phyloP scores from a whole-genome alignment of 1,140 invertebrate genomes.

The Harpegnathos saltator region DNA sequence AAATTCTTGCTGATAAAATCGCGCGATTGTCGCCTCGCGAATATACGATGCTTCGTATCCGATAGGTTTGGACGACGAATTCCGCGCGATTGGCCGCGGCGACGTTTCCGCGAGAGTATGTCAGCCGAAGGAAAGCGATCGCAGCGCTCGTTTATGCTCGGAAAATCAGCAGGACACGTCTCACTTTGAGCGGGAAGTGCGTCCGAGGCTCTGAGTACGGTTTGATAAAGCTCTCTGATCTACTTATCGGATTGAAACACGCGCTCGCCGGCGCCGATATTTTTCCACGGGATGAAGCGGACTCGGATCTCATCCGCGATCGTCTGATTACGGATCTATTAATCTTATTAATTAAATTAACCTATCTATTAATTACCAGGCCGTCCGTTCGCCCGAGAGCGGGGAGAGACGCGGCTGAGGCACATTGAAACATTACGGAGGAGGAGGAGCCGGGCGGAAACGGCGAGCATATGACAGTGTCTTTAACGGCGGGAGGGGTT shows the following conservation, averaged over 20 bases:
- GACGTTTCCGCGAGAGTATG: too few relatives aligned
- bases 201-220: neutral
- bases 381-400: too few relatives aligned
- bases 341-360: too few relatives aligned
- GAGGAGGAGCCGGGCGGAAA: neutral
- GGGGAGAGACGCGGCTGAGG: neutral
- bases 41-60: constrained; percentile 5
- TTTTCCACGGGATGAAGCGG: too few relatives aligned
- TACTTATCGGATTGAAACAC: neutral
- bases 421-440: neutral
- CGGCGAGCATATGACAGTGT: constrained; percentile 14
- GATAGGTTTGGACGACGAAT: neutral
- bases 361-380: too few relatives aligned
- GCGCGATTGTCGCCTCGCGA: neutral
- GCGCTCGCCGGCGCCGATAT: neutral
- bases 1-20: constrained; percentile 63
- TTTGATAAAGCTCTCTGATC: neutral
- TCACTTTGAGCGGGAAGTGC: neutral
- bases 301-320: neutral
- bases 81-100: neutral
- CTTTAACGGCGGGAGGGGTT: constrained; percentile 46
- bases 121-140: neutral
- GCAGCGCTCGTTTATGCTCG: too few relatives aligned
- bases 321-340: neutral
- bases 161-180: neutral